These are phyloP conservation scores for Drosophila arizonae DNA, from an alignment of 1,140 invertebrate genomes.

Conservation along the genomic window DNA sequence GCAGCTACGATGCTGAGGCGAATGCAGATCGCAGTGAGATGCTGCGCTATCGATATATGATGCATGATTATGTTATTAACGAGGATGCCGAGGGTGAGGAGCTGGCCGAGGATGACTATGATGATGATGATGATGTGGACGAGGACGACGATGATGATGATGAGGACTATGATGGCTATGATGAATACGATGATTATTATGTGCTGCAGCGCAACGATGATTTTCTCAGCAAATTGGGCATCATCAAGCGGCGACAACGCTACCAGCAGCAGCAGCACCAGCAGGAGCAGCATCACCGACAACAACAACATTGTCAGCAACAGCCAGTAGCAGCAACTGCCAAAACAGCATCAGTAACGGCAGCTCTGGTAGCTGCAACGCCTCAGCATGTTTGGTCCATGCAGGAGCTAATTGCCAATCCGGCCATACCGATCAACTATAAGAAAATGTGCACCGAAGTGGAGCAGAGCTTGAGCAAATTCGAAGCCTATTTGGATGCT, in stretches of 20 bases:
- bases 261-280: slow-evolving; percentile 14
- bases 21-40: slow-evolving; percentile 67
- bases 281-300: slow-evolving; percentile 29
- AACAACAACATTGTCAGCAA: slow-evolving; percentile 9
- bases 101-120: slow-evolving; percentile 54
- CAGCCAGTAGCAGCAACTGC: background rate
- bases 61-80: slow-evolving; percentile 68
- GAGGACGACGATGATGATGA: slow-evolving; percentile 49
- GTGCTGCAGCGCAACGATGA: slow-evolving; percentile 38
- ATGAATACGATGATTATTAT: slow-evolving; percentile 34
- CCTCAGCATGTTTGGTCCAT: slow-evolving; percentile 77
- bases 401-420: slow-evolving; percentile 77
- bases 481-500: slow-evolving; percentile 73
- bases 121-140: slow-evolving; percentile 52
- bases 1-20: slow-evolving; percentile 71
- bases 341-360: background rate
- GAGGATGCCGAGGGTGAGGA: slow-evolving; percentile 70
- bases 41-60: slow-evolving; percentile 70
- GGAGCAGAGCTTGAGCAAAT: slow-evolving; percentile 73
- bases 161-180: slow-evolving; percentile 44
- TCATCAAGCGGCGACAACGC: slow-evolving; percentile 41
- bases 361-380: slow-evolving; percentile 26
- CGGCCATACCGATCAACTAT: slow-evolving; percentile 75
- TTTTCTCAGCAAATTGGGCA: slow-evolving; percentile 57
- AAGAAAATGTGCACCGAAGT: slow-evolving; percentile 81